A percentile compares a stretch with the other conserved stretches of the same genome.
Evolutionary conservation across 2,797 vertebrate species (phyloP).

Genomic region (Euphonia xanthogaster): DNA sequence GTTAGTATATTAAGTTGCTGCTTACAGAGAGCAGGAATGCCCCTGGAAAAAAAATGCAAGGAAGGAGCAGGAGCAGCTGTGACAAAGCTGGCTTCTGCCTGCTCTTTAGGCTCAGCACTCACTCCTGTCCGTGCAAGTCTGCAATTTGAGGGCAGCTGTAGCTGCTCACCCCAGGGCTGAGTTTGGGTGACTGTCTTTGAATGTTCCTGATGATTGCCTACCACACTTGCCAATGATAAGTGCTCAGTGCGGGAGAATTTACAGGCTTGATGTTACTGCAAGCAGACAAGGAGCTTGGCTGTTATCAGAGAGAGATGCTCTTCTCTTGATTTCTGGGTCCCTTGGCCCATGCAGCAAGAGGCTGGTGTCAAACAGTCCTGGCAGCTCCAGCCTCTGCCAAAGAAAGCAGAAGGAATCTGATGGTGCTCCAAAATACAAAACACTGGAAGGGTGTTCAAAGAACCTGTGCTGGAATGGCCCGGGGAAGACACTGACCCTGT

Average conservation of each 20-base stretch:
- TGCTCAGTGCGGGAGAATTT: background rate
- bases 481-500: rapidly evolving
- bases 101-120: background rate
- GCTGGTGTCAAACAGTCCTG: background rate
- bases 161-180: background rate
- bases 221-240: background rate
- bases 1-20: background rate
- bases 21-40: background rate
- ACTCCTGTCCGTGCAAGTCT: rapidly evolving
- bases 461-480: rapidly evolving
- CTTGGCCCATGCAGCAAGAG: background rate
- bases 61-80: background rate
- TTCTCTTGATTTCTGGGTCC: background rate
- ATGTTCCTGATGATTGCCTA: background rate
- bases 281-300: background rate
- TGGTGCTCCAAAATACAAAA: background rate
- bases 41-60: background rate
- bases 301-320: background rate
- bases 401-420: background rate
- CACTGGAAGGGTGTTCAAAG: background rate
- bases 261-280: background rate
- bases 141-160: background rate
- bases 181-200: background rate
- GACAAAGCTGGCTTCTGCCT: background rate
- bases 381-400: background rate